These are phyloP conservation scores for Lasius fuliginosus DNA, from an alignment of 2,888 invertebrate species.

Conservation along the genomic window DNA sequence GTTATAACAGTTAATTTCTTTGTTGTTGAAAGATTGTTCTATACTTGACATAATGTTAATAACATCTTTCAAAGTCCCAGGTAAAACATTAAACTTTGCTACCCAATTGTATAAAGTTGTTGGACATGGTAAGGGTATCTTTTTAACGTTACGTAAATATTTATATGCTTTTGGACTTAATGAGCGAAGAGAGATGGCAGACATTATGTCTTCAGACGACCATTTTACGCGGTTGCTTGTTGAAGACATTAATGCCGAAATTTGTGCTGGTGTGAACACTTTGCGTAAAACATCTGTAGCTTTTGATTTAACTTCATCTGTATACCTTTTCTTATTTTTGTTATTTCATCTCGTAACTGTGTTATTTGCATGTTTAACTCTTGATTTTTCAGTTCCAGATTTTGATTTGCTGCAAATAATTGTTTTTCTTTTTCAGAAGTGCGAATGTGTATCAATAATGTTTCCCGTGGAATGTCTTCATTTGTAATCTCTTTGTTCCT, in stretches of 20 bases:
- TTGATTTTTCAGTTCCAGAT: no score
- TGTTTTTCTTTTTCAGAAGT: no score
- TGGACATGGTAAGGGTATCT: neutral
- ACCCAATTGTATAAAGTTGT: neutral
- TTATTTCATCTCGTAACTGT: no score
- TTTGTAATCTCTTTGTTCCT: no score
- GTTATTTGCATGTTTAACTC: no score
- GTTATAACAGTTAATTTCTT: neutral
- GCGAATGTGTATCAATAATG: no score
- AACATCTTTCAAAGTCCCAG: neutral
- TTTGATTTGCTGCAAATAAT: no score
- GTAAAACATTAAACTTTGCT: neutral
- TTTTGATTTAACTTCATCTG: no score
- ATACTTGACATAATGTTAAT: neutral
- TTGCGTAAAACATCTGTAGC: no score
- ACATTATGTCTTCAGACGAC: conserved; percentile 13
- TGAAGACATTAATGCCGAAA: neutral
- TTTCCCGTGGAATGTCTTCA: no score
- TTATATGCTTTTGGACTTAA: conserved; percentile 18
- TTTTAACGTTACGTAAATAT: neutral
- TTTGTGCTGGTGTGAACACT: neutral
- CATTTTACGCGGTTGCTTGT: neutral
- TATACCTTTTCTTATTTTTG: no score
- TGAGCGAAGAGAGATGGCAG: neutral
- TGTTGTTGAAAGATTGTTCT: neutral